These are phyloP conservation scores for Platichthys stellatus DNA, from an alignment of 2,113 vertebrate species.

Conservation along the genomic window DNA sequence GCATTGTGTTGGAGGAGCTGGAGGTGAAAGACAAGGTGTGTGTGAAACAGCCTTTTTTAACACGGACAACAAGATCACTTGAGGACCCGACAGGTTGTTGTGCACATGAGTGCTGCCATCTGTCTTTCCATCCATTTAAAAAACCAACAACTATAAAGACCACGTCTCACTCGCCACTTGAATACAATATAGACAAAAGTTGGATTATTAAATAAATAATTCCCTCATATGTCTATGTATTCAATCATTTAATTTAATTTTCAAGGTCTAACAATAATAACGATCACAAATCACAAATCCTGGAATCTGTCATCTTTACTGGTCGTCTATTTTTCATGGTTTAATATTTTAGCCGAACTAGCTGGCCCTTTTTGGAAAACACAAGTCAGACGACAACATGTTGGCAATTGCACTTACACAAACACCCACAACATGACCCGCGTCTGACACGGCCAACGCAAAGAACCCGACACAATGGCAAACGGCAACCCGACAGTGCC, in stretches of 20 bases:
- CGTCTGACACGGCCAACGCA: background rate
- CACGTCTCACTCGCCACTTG: background rate
- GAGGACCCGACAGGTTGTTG: background rate
- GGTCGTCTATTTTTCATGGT: no score
- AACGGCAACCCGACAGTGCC: background rate
- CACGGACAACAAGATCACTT: background rate
- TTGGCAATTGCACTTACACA: no score
- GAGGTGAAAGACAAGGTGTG: background rate
- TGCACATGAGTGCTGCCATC: background rate
- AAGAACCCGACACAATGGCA: constrained; percentile 4
- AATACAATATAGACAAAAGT: background rate
- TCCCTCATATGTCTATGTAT: no score
- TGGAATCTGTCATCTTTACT: no score
- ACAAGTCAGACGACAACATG: no score
- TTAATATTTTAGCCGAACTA: no score
- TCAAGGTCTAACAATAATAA: no score
- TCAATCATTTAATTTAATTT: no score
- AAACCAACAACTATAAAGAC: background rate
- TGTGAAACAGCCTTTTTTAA: background rate
- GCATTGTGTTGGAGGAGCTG: no score
- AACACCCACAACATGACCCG: background rate
- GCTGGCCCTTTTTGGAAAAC: no score
- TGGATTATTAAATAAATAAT: background rate
- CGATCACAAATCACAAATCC: no score
- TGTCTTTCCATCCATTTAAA: background rate